A percentile compares a stretch with the other conserved stretches of the same genome.
Evolutionary conservation across 1,140 invertebrate species (phyloP).

Genomic region (Metaphire vulgaris): DNA sequence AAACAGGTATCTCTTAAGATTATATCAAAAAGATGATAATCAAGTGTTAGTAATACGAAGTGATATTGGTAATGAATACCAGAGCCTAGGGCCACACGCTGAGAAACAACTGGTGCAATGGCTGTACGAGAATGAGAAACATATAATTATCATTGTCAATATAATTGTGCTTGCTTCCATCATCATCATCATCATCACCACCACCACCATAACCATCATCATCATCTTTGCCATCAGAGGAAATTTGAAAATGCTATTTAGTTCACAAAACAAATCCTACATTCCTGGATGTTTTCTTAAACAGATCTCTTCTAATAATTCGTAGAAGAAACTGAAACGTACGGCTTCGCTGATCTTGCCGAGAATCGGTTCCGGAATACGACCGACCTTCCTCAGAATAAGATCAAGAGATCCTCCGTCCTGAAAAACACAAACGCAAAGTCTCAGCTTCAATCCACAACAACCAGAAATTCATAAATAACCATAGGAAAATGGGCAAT

Average conservation of each 20-base stretch:
- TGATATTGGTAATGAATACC: no score
- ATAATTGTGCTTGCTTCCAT: background rate
- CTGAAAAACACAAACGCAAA: no score
- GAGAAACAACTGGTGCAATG: no score
- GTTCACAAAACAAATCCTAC: background rate
- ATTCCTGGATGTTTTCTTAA: no score
- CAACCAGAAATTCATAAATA: no score
- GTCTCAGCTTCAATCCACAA: no score
- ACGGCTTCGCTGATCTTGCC: slow-evolving; percentile 55
- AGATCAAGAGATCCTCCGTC: slow-evolving; percentile 57
- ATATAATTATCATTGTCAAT: background rate
- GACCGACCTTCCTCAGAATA: slow-evolving; percentile 54
- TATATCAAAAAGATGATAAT: background rate
- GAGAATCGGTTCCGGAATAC: slow-evolving; percentile 55
- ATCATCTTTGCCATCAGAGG: background rate
- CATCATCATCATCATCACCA: background rate
- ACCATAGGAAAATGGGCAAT: no score
- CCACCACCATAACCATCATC: no score
- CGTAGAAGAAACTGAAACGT: slow-evolving; percentile 28
- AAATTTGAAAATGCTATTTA: background rate
- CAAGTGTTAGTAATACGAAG: no score
- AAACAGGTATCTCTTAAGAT: background rate
- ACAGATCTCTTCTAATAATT: background rate
- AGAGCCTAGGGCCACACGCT: no score
- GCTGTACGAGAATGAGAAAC: no score